These are phyloP conservation scores for Nasonovia ribisnigri DNA, from an alignment of 2,888 invertebrate genomes.

Conservation along the genomic window DNA sequence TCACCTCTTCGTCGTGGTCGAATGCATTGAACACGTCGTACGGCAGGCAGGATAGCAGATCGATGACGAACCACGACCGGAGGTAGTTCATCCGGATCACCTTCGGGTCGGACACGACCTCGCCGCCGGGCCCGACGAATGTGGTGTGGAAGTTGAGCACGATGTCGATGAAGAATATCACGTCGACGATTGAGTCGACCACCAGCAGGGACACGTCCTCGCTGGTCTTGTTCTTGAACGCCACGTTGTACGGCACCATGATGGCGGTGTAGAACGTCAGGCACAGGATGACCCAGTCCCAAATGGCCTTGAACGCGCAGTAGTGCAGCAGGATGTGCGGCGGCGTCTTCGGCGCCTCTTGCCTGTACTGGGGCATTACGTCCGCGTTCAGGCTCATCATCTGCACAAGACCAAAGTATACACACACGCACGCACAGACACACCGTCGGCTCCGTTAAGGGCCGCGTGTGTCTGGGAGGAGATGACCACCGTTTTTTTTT, in stretches of 20 bases:
- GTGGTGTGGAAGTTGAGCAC: slow-evolving; percentile 99
- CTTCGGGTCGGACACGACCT: slow-evolving; percentile 98
- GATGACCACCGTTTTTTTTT: neutral
- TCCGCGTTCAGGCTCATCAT: slow-evolving; percentile 98
- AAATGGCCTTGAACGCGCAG: slow-evolving; percentile 99
- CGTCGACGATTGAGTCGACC: slow-evolving; percentile 98
- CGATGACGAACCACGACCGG: slow-evolving; percentile 99
- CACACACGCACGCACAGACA: slow-evolving; percentile 56
- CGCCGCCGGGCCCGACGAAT: slow-evolving; percentile 96
- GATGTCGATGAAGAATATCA: slow-evolving; percentile 99
- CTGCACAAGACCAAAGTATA: slow-evolving; percentile 71
- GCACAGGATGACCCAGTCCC: slow-evolving; percentile 99
- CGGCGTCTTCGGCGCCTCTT: slow-evolving; percentile 99
- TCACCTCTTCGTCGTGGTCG: slow-evolving; percentile 97
- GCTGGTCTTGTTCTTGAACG: slow-evolving; percentile 96
- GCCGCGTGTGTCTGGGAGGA: neutral
- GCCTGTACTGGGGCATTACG: slow-evolving; percentile 97
- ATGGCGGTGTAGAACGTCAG: slow-evolving; percentile 99
- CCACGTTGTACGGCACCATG: slow-evolving; percentile 99
- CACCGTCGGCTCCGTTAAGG: neutral
- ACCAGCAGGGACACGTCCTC: slow-evolving; percentile 95
- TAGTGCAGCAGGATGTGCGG: slow-evolving; percentile 99
- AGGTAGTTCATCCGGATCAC: slow-evolving; percentile 98
- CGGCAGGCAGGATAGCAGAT: slow-evolving; percentile 97
- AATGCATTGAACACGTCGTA: slow-evolving; percentile 99